A percentile compares a stretch with the other conserved stretches of the same genome.
phyloP scores from a whole-genome alignment of 2,113 vertebrate genomes.

The Varanus komodoensis region DNA sequence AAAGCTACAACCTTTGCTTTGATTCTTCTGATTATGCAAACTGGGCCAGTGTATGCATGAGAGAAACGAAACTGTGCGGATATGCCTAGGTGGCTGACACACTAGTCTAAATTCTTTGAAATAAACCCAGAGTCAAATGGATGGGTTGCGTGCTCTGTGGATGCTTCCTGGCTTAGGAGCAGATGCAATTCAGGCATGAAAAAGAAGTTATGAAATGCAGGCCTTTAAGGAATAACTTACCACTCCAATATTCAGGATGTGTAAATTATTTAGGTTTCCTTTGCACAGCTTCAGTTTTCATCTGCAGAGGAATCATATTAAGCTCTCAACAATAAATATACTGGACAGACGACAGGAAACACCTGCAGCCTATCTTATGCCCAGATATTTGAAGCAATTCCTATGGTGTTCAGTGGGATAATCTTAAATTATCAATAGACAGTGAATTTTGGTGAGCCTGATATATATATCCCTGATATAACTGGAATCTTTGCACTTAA shows the following conservation, averaged over 20 bases:
- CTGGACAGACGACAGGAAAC: neutral
- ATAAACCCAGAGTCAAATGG: conserved; percentile 6
- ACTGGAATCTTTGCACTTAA: neutral
- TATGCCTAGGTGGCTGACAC: conserved; percentile 10
- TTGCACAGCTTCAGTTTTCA: conserved; percentile 52
- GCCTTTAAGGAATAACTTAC: conserved; percentile 71
- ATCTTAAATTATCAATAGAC: no score
- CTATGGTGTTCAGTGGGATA: neutral
- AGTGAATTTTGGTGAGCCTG: neutral
- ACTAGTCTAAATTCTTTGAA: conserved; percentile 5
- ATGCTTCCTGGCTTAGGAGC: conserved; percentile 16
- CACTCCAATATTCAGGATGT: conserved; percentile 74
- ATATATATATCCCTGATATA: neutral
- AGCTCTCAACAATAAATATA: neutral
- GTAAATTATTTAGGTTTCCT: conserved; percentile 76
- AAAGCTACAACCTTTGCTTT: neutral
- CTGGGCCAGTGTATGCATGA: conserved; percentile 15
- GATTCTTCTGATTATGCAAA: neutral
- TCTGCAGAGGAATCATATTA: conserved; percentile 35
- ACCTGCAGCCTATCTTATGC: neutral
- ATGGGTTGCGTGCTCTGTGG: conserved; percentile 34
- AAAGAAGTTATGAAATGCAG: conserved; percentile 63
- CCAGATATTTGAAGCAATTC: neutral
- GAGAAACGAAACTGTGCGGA: neutral
- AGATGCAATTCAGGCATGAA: conserved; percentile 50